Conservation (phyloP, 2,888 invertebrate genomes). For the Smittia sp. region DNA sequence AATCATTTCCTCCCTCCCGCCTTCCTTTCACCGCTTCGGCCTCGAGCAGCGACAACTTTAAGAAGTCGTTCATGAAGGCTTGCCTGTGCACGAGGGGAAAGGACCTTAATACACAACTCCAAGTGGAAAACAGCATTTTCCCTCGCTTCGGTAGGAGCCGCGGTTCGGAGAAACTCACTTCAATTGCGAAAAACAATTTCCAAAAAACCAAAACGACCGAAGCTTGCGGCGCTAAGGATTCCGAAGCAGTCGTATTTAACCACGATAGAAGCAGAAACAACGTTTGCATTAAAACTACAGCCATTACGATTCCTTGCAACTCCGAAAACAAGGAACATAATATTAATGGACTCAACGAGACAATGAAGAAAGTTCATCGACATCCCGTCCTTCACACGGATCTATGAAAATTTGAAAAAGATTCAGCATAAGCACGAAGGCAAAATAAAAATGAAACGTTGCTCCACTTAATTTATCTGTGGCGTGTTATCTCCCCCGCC, state of each 20-base stretch:
- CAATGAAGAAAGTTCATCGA: slow-evolving; percentile 29
- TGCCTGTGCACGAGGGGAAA: slow-evolving; percentile 78
- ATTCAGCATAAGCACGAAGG: too few species aligned
- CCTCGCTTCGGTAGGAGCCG: slow-evolving; percentile 45
- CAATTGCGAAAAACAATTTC: slow-evolving; percentile 34
- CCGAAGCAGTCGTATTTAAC: slow-evolving; percentile 16
- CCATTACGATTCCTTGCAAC: slow-evolving; percentile 32
- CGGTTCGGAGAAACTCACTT: slow-evolving; percentile 21
- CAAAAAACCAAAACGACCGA: slow-evolving; percentile 26
- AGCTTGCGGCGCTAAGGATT: slow-evolving; percentile 10
- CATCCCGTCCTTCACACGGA: slow-evolving; percentile 33
- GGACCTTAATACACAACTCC: slow-evolving; percentile 74
- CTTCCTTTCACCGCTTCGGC: neutral
- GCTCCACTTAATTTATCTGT: too few species aligned
- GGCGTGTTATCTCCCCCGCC: too few species aligned
- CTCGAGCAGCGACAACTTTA: slow-evolving; percentile 72
- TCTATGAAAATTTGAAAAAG: slow-evolving; percentile 12
- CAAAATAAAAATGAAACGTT: too few species aligned
- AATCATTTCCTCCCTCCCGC: slow-evolving; percentile 11
- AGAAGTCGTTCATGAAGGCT: slow-evolving; percentile 82
- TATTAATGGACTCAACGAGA: slow-evolving; percentile 24
- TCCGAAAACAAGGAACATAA: slow-evolving; percentile 13
- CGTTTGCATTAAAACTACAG: slow-evolving; percentile 26
- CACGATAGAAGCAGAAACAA: slow-evolving; percentile 19
- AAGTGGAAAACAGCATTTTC: slow-evolving; percentile 78